phyloP scores from a whole-genome alignment of 23 tunicate genomes.

The Ciona savignyi region DNA sequence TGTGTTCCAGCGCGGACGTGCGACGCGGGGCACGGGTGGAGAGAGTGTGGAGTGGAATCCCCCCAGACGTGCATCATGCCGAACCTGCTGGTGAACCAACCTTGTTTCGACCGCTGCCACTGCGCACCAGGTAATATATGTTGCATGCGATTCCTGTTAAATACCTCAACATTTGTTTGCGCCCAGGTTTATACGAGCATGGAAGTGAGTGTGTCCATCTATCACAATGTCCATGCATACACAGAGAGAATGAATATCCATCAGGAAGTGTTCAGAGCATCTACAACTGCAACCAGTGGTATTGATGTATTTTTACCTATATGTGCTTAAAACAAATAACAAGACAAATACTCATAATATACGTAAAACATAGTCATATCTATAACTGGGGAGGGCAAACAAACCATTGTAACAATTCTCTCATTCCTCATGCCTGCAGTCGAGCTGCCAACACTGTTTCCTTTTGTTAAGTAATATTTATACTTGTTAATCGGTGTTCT shows the following conservation, averaged over 20 bases:
- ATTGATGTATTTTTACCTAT: no score
- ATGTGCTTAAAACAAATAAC: no score
- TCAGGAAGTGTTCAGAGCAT: slow-evolving; percentile 23
- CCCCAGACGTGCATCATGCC: slow-evolving; percentile 41
- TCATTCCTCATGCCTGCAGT: no score
- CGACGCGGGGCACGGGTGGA: slow-evolving; percentile 29
- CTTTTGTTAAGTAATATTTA: no score
- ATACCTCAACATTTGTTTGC: no score
- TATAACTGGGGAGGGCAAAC: no score
- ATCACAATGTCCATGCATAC: slow-evolving; percentile 55
- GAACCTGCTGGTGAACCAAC: slow-evolving; percentile 17
- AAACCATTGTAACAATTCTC: no score
- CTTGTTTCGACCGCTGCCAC: slow-evolving; percentile 55
- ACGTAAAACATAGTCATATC: no score
- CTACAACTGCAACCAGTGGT: slow-evolving; percentile 57
- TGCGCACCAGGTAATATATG: slow-evolving; percentile 32
- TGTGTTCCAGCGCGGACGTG: slow-evolving; percentile 22
- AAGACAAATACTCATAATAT: no score
- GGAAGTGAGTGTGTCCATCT: slow-evolving; percentile 10
- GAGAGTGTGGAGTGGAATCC: slow-evolving; percentile 59
- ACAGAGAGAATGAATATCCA: slow-evolving; percentile 30
- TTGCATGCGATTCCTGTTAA: no score
- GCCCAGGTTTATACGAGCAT: slow-evolving; percentile 30
- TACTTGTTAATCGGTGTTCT: no score
- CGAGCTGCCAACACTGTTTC: no score